Base-by-base conservation (phyloP, 2,888 invertebrate genomes). In the Pseudococcus longispinus region DNA sequence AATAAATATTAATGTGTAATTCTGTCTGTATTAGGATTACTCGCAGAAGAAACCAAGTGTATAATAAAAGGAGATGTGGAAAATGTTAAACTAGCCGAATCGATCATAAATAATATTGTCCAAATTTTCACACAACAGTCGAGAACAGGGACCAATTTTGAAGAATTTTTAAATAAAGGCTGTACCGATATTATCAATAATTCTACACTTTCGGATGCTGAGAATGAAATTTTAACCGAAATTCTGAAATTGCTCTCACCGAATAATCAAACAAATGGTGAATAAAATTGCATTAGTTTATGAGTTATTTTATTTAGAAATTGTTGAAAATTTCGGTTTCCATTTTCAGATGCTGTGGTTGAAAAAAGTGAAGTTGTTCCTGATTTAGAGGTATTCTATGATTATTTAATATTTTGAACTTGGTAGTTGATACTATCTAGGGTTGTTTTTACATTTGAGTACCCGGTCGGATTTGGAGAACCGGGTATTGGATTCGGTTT, bases 61-160 rank as follows among this genome's bases (percentile, higher is more conserved):
- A 44, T 70, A 9, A 44, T 85, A 13, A 70, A 85, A 70, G 85
- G 85, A 42, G 44, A 85, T 44, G 42, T 13, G 15, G 65, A 85
- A 26, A 23, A 65, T 26, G 70, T 42, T 15, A 0, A 70, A 44
- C 11, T 85, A 11, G 85, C 85, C n/a, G 70, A 32, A 15, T 23
- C 20, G 9, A 85, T 85, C 5, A 70, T 85, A 15, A 44, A 23
- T 15, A 65, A n/a, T 70, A 42, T 85, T 5, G 9, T 85, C 23
- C 15, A 44, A 74, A 70, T 60, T 18, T 84, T 55, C 32, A 20
- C 4, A 13, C 42, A 42, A 1, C 42, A 85, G 29, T 42, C 15
- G 0, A 23, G 37, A 9, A 44, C 29, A 0, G 60, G 84, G 2
- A 18, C 65, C 11, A n/a, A 65, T 6, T 9, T 65, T 37, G 15